A percentile compares a stretch with the other conserved stretches of the same genome.
phyloP scores from a whole-genome alignment of 2,888 invertebrate species.

The Pammene aurita region DNA sequence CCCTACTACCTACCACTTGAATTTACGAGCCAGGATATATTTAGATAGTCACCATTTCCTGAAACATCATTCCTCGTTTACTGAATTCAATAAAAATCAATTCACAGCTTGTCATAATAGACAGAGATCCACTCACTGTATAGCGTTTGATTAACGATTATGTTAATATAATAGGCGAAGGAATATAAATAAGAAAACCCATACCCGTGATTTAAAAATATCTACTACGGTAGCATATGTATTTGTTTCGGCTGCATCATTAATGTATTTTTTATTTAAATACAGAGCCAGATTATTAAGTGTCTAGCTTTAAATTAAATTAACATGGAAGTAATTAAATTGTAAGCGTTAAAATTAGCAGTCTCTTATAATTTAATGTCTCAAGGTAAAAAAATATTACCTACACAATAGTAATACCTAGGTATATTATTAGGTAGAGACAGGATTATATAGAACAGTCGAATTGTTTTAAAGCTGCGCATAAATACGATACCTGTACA shows the following conservation, averaged over 20 bases:
- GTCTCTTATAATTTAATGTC: slow-evolving; percentile 5
- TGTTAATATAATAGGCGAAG: not conserved
- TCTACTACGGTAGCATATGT: not conserved
- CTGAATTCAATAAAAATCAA: not conserved
- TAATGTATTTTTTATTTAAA: slow-evolving; percentile 18
- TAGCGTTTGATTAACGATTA: no score
- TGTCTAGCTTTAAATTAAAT: slow-evolving; percentile 14
- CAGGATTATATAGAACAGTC: no score
- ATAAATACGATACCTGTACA: no score
- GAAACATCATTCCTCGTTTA: not conserved
- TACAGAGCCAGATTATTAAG: not conserved
- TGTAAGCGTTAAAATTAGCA: slow-evolving; percentile 12
- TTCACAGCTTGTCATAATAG: no score
- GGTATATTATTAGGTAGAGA: no score
- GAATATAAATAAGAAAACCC: not conserved
- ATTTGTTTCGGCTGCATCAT: not conserved
- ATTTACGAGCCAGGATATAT: not conserved
- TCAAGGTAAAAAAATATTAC: not conserved
- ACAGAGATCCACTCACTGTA: no score
- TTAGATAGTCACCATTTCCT: not conserved
- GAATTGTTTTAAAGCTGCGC: no score
- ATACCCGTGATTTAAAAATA: not conserved
- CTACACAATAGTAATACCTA: no score
- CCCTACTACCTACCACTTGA: not conserved
- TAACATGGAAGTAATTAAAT: slow-evolving; percentile 14